These are phyloP conservation scores for Trissolcus brochymenae DNA, from an alignment of 2,888 invertebrate genomes.

Conservation along the genomic window DNA sequence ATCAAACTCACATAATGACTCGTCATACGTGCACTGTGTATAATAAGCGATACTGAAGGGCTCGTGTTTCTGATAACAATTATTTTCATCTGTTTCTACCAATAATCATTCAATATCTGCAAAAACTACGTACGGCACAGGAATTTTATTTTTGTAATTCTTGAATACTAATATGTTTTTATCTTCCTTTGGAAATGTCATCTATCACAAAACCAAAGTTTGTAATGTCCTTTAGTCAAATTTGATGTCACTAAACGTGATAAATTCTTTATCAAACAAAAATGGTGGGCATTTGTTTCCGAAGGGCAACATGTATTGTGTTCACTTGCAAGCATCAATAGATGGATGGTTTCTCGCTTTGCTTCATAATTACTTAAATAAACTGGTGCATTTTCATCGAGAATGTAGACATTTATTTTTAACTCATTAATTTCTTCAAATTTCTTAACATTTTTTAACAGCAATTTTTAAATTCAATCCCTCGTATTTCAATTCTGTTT, in stretches of 20 bases:
- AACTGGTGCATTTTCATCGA: neutral
- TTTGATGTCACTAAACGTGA: no score
- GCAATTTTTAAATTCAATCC: constrained; percentile 13
- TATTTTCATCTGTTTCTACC: neutral
- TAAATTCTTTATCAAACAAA: no score
- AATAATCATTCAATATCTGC: constrained; percentile 43
- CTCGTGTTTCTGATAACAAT: constrained; percentile 8
- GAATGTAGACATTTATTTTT: neutral
- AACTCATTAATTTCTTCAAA: neutral
- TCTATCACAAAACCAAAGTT: no score
- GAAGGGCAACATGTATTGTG: no score
- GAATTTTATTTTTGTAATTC: constrained; percentile 33
- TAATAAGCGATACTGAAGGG: constrained; percentile 9
- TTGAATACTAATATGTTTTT: constrained; percentile 44
- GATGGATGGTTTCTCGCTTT: neutral
- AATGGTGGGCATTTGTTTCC: no score
- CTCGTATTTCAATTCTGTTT: constrained; percentile 50
- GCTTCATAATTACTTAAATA: neutral
- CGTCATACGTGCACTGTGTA: constrained; percentile 5
- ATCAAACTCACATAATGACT: neutral
- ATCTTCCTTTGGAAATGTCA: constrained; percentile 16
- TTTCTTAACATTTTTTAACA: neutral
- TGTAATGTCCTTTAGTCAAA: no score
- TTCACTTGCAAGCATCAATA: neutral
- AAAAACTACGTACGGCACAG: constrained; percentile 47